These are phyloP conservation scores for Portevinia maculata DNA, from an alignment of 2,888 invertebrate species.

Conservation along the genomic window DNA sequence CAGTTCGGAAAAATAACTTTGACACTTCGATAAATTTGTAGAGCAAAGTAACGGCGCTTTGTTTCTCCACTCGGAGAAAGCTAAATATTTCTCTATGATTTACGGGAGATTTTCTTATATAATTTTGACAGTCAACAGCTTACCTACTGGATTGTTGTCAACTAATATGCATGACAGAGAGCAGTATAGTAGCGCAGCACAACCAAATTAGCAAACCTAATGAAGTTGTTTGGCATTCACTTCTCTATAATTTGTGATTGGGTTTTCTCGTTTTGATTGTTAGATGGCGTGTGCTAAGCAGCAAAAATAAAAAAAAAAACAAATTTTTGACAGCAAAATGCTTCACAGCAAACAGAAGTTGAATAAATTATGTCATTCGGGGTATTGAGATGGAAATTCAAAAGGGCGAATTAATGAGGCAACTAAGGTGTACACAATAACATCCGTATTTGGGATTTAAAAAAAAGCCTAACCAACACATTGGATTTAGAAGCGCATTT, in stretches of 20 bases:
- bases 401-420: conserved; percentile 49
- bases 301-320: neutral
- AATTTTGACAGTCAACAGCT: conserved; percentile 35
- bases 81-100: conserved; percentile 23
- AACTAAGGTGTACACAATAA: conserved; percentile 19
- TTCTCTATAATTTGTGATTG: conserved; percentile 8
- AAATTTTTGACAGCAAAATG: conserved; percentile 37
- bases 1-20: conserved; percentile 33
- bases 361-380: conserved; percentile 60
- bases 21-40: conserved; percentile 40
- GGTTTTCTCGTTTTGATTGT: conserved; percentile 40
- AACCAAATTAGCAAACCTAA: conserved; percentile 65
- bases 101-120: conserved; percentile 34
- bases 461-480: neutral
- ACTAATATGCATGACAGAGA: conserved; percentile 40
- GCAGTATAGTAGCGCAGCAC: conserved; percentile 10
- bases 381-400: conserved; percentile 64
- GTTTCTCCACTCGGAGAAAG: conserved; percentile 9
- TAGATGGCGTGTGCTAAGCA: conserved; percentile 31
- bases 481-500: neutral
- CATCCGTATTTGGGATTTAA: conserved; percentile 10
- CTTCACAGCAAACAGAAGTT: conserved; percentile 63
- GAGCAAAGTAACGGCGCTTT: neutral
- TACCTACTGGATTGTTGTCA: conserved; percentile 26
- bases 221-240: conserved; percentile 46